phyloP scores from a whole-genome alignment of 2,797 vertebrate species.

The Manis pentadactyla region DNA sequence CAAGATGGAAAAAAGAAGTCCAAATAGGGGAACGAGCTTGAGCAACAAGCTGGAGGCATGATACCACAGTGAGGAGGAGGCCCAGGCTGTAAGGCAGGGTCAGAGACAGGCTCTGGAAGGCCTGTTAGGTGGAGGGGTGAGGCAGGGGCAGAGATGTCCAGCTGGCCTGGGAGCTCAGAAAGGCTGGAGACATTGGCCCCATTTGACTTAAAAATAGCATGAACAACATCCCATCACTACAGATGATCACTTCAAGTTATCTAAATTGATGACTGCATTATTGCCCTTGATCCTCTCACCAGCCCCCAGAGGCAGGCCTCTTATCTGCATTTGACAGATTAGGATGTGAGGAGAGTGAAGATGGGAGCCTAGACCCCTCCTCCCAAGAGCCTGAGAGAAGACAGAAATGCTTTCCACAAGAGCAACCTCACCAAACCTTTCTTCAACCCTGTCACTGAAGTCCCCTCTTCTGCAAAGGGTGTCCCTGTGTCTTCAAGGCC shows the following conservation, averaged over 20 bases:
- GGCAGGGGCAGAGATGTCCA: background rate
- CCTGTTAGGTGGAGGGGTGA: background rate
- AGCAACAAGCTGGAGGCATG: background rate
- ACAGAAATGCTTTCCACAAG: background rate
- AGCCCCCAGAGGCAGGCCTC: background rate
- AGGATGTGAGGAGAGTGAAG: background rate
- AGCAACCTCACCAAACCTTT: background rate
- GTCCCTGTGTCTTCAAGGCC: background rate
- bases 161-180: background rate
- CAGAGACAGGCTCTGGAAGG: background rate
- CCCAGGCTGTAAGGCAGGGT: background rate
- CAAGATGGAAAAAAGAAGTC: background rate
- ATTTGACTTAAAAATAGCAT: constrained; percentile 7
- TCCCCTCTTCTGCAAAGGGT: background rate
- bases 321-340: constrained; percentile 52
- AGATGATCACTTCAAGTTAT: background rate
- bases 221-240: background rate
- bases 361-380: background rate
- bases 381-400: background rate
- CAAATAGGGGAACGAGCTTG: background rate
- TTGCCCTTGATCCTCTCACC: background rate
- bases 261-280: constrained; percentile 31
- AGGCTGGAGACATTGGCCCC: background rate
- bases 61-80: background rate
- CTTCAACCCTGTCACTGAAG: background rate